phyloP scores from a whole-genome alignment of 2,888 invertebrate species.

The Papilio protenor region DNA sequence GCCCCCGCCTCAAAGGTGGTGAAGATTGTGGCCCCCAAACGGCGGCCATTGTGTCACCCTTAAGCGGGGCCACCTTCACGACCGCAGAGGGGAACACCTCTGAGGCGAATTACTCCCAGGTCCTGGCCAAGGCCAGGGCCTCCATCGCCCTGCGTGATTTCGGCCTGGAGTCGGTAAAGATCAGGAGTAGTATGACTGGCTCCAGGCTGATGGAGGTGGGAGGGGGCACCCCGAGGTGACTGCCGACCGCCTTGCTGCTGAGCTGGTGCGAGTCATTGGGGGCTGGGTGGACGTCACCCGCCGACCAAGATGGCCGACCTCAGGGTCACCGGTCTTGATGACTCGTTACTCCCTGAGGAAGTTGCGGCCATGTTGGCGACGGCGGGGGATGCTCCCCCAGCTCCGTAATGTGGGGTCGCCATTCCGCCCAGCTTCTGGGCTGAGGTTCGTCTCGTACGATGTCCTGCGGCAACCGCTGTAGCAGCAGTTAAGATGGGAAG shows the following conservation, averaged over 20 bases:
- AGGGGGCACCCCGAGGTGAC: no score
- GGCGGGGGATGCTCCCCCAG: no score
- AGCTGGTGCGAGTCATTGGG: no score
- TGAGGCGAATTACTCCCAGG: background rate
- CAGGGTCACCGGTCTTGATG: no score
- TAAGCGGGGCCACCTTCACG: background rate
- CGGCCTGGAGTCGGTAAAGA: background rate
- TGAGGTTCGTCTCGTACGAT: conserved; percentile 17
- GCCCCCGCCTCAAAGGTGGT: background rate
- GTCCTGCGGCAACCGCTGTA: conserved; percentile 19
- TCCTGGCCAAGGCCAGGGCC: background rate
- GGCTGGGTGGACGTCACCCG: background rate
- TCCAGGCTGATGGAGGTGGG: no score
- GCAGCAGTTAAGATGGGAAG: background rate
- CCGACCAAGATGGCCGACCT: background rate
- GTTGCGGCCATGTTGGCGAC: no score
- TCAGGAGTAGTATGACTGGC: background rate
- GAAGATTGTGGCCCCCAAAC: no score
- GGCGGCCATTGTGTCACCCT: background rate
- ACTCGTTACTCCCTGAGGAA: no score
- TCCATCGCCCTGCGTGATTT: background rate
- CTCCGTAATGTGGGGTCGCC: no score
- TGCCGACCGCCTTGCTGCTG: no score
- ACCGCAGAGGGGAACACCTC: background rate
- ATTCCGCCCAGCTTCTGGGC: no score